phyloP scores from a whole-genome alignment of 2,888 invertebrate genomes.

The Melipona bicolor region DNA sequence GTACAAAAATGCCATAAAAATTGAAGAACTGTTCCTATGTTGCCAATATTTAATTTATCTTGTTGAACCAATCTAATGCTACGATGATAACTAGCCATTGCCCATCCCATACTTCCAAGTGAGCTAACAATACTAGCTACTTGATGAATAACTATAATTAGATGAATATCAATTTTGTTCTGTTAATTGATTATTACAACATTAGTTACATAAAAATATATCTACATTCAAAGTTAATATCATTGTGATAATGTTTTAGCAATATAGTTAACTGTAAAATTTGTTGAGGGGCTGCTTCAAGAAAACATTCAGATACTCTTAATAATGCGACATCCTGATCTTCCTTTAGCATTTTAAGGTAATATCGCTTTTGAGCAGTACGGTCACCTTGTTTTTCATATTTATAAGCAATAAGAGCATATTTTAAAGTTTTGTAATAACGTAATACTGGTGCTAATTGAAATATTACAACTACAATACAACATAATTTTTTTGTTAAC shows the following conservation, averaged over 20 bases:
- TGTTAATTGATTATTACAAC: conserved; percentile 62
- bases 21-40: conserved; percentile 90
- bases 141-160: conserved; percentile 86
- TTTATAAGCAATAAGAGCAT: conserved; percentile 88
- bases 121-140: conserved; percentile 91
- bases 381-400: conserved; percentile 87
- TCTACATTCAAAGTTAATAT: conserved; percentile 85
- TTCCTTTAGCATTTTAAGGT: conserved; percentile 90
- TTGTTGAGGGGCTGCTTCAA: conserved; percentile 93
- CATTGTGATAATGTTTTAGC: conserved; percentile 86
- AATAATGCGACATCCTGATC: conserved; percentile 92
- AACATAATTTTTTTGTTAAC: conserved; percentile 62
- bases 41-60: conserved; percentile 91
- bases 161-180: conserved; percentile 17
- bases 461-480: conserved; percentile 84
- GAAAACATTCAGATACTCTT: conserved; percentile 91
- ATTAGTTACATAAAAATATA: conserved; percentile 24
- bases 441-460: conserved; percentile 91
- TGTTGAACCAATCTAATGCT: conserved; percentile 91
- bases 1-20: conserved; percentile 94
- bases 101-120: conserved; percentile 95
- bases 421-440: conserved; percentile 87
- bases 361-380: conserved; percentile 88
- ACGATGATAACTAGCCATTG: conserved; percentile 94
- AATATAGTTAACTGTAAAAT: conserved; percentile 90